Evolutionary conservation across 1,140 invertebrate genomes (phyloP), one percentile per base, ranked within the genome.

Genomic region (Pseudomyrmex flavicornis): DNA sequence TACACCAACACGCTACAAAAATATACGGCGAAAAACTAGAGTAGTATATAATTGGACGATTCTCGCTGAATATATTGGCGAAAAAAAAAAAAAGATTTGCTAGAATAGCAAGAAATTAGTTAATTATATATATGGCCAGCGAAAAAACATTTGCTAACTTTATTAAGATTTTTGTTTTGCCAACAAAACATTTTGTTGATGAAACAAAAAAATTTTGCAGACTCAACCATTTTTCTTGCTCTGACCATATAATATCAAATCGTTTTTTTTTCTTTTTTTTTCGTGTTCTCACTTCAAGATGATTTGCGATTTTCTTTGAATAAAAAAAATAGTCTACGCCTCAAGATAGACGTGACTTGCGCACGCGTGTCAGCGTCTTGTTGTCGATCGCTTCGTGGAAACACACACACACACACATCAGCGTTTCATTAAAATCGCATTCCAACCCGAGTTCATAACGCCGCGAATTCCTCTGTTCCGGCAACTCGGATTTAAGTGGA

Each of bases 341-440:
- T 22, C 7, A 4, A 17, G 70, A 56, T 61, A 8, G 48, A 12
- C 50, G 54, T 54, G 17, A 56, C 44, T 20, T 22, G 22, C n/a
- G 15, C 61, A 20, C 3, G 8, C 3, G 17, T 48, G 68, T 68
- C 62, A 22, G 61, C 4, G 48, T 65, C 44, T 58, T 54, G 75
- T 58, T 56, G 75, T 68, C 85, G 80, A 86, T 85, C 68, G 68
- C 59, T 69, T 15, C 10, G 46, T 44, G 56, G 56, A 65, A 80
- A 72, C 50, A n/a, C n/a, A n/a, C n/a, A n/a, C n/a, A n/a, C n/a
- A n/a, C n/a, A n/a, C n/a, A n/a, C n/a, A 84, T 20, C 22, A 48
- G 9, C 22, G 52, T 85, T 54, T 56, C 73, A 85, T 86, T 85
- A 82, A 86, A 85, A 74, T 85, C 54, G 54, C 76, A 74, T 54